Evolutionary conservation across 2,888 invertebrate genomes (phyloP), one percentile per base, ranked within the genome.

Genomic region (Agonopterix heracliana): DNA sequence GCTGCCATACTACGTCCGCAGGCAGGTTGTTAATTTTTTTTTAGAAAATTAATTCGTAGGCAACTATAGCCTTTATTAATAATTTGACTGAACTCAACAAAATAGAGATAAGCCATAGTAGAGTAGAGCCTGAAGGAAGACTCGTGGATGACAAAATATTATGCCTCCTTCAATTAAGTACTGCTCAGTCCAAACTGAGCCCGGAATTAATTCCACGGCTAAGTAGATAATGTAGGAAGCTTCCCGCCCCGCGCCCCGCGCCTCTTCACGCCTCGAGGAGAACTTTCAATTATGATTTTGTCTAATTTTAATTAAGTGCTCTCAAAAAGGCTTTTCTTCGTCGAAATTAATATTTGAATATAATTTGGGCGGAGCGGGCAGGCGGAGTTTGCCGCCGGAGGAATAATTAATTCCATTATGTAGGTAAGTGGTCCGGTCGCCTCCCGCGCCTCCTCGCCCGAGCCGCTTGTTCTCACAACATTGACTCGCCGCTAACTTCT

Each of bases 271-370:
- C 87, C 87, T 85, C 82, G 76, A 86, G 83, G 82, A 85, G 85
- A 87, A 88, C 84, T 85, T 88, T 88, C 88, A 88, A 87, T 88
- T 88, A 88, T 84, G 83, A 88, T 87, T 88, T 88, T 85, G 86
- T 87, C 86, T 87, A 87, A 88, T 87, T 87, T 88, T 87, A 87
- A 88, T 88, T 87, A 88, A 87, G 87, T 84, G 84, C 81, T 86
- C 84, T 87, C 84, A 80, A 84, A 84, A 85, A 86, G 84, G 85
- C 84, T 83, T 87, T 86, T 81, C 86, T 82, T 78, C 81, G 80
- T 75, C 78, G 81, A 86, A 89, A 88, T 89, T 89, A 88, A 87
- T 89, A 89, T 88, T 89, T 87, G 85, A 87, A 86, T 87, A 86
- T 87, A 89, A 89, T 86, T 88, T 87, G 73, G 85, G 88, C 74